Evolutionary conservation across 2,113 vertebrate genomes (phyloP).

Genomic region (Merops nubicus): DNA sequence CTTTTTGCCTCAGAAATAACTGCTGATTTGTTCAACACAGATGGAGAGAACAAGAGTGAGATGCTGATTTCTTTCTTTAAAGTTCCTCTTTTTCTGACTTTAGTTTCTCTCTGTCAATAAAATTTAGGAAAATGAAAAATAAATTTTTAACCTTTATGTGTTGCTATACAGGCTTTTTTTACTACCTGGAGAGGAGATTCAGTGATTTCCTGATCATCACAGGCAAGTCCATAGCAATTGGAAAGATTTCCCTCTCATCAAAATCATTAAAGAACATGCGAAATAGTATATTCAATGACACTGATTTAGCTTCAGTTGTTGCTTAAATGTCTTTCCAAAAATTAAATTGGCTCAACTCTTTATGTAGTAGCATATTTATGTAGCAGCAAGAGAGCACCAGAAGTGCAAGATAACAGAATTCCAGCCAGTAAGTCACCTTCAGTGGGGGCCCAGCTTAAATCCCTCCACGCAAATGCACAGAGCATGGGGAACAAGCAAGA

Average conservation of each 20-base stretch:
- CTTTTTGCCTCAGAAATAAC: background rate
- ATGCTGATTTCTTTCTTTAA: background rate
- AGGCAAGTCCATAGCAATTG: background rate
- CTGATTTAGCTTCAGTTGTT: background rate
- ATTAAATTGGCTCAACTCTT: background rate
- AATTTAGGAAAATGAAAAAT: background rate
- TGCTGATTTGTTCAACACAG: background rate
- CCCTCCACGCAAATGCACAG: too few relatives aligned
- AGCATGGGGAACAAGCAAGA: too few relatives aligned
- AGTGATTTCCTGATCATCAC: background rate
- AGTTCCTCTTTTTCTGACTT: background rate
- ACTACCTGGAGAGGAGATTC: background rate
- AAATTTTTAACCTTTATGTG: background rate
- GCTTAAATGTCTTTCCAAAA: background rate
- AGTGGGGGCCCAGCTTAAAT: too few relatives aligned
- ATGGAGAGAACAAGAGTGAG: background rate
- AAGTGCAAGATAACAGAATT: too few relatives aligned
- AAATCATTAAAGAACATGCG: background rate
- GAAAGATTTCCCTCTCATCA: background rate
- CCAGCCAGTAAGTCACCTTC: too few relatives aligned
- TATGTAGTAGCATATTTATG: background rate
- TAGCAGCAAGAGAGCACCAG: too few relatives aligned
- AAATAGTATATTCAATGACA: background rate
- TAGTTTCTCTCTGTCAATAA: background rate
- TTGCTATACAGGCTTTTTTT: background rate